Evolutionary conservation across 2,888 invertebrate species (phyloP), one percentile per base, ranked within the genome.

Genomic region (Lasioglossum zephyrum): DNA sequence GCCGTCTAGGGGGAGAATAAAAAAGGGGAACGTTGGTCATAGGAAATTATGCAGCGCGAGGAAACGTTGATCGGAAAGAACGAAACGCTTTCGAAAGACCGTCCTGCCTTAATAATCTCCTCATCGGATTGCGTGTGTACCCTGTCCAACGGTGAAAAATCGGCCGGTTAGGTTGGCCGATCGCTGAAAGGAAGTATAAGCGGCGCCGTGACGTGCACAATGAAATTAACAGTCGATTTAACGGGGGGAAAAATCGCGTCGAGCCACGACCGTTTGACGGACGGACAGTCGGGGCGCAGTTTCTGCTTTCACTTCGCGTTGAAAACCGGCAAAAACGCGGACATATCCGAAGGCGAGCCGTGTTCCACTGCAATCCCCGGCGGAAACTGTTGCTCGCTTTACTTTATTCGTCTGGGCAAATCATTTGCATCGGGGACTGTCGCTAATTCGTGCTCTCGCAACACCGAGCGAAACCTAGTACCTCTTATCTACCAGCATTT

Each of bases 241-340:
- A 84, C 18, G 47, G 22, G 26, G 73, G 63, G 76, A 57, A 53
- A 69, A 69, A 70, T 84, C 66, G 36, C 70, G 39, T 31, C 26
- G 47, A 44, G 81, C 79, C 75, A 77, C 80, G 53, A 75, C 73
- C 49, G 77, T 80, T 79, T 77, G 85, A 85, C 77, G 41, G 81
- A 80, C 85, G 72, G 86, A 85, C 79, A 83, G 79, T 73, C 57
- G 63, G 85, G 76, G 77, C 39, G 73, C 81, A 76, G 77, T 53
- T 77, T 39, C 63, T 85, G 81, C 86, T 86, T 86, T 86, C 86
- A 85, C 86, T 76, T 77, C 36, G 49, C 60, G 41, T 79, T 66
- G 49, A 77, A 86, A 77, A 79, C 22, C 44, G 39, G 47, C 57
- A 53, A 78, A 81, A 86, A 77, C 57, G 63, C 39, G 26, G 41